These are phyloP conservation scores for Panthera leo DNA, from an alignment of 2,113 vertebrate species.

Conservation along the genomic window DNA sequence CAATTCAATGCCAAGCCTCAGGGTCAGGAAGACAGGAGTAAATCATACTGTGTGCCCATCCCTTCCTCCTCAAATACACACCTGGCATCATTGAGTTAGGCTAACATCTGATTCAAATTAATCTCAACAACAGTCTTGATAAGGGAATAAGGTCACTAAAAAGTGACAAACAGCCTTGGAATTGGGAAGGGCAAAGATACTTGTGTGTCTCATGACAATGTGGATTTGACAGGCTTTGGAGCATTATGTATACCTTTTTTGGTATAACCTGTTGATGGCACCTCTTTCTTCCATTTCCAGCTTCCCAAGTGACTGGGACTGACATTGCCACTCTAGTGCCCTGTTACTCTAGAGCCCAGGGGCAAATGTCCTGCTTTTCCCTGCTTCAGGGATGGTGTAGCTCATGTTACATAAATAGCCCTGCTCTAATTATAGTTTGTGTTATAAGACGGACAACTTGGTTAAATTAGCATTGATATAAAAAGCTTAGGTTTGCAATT, in stretches of 20 bases:
- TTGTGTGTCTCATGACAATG: not conserved
- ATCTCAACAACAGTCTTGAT: not conserved
- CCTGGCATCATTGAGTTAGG: not conserved
- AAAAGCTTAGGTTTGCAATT: constrained; percentile 73
- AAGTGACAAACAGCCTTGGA: not conserved
- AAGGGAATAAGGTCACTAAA: not conserved
- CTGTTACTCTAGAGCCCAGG: not conserved
- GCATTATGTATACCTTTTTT: not conserved
- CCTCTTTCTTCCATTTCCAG: not conserved
- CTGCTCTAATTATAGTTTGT: constrained; percentile 69
- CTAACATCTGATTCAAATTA: not conserved
- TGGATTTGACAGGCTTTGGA: not conserved
- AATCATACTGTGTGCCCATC: not conserved
- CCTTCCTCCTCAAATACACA: not conserved
- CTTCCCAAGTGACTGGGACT: not conserved
- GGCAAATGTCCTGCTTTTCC: not conserved
- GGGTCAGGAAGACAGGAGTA: not conserved
- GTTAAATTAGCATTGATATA: constrained; percentile 69
- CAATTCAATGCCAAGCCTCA: not conserved
- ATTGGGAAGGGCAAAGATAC: not conserved
- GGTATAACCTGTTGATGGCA: not conserved
- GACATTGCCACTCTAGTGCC: not conserved
- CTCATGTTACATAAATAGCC: constrained; percentile 61
- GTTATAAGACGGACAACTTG: constrained; percentile 64
- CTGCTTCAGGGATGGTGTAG: not conserved